A percentile compares a stretch with the other conserved stretches of the same genome.
Evolutionary conservation across 2,888 invertebrate species (phyloP).

Genomic region (Phaedon cochleariae): DNA sequence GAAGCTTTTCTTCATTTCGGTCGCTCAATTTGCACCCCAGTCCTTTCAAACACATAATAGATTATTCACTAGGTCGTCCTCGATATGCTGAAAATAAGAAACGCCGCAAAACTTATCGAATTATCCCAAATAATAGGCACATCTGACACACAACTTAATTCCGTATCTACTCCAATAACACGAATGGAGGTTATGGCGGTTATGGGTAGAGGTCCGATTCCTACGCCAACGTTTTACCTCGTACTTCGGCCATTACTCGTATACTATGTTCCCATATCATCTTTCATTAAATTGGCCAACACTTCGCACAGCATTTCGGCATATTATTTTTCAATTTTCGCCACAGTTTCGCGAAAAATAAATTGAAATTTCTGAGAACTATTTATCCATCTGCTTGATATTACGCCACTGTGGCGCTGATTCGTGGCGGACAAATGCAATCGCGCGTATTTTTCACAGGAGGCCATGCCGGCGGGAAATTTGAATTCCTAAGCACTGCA

Average conservation of each 20-base stretch:
- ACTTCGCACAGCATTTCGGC: constrained; percentile 23
- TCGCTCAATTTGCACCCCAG: constrained; percentile 58
- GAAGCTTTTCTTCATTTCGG: constrained; percentile 61
- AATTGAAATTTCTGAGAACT: constrained; percentile 49
- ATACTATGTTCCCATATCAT: constrained; percentile 24
- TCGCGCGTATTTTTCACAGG: constrained; percentile 57
- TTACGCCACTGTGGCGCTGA: constrained; percentile 57
- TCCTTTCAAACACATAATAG: constrained; percentile 64
- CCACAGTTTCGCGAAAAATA: constrained; percentile 24
- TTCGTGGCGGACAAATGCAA: constrained; percentile 53
- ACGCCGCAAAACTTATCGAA: constrained; percentile 61
- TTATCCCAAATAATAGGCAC: constrained; percentile 66
- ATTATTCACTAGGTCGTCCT: constrained; percentile 58
- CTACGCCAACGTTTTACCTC: constrained; percentile 65
- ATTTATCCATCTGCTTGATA: constrained; percentile 57
- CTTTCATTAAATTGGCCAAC: constrained; percentile 23
- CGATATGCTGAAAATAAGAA: constrained; percentile 58
- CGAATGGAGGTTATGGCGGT: constrained; percentile 82
- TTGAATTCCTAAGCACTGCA: constrained; percentile 41
- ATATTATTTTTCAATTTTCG: constrained; percentile 23
- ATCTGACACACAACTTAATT: constrained; percentile 78
- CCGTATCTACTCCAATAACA: constrained; percentile 79
- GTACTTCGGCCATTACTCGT: constrained; percentile 45
- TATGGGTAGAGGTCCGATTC: constrained; percentile 78
- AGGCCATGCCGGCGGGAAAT: constrained; percentile 51